Evolutionary conservation across 2,888 invertebrate species (phyloP).

Genomic region (Phortica okadai): DNA sequence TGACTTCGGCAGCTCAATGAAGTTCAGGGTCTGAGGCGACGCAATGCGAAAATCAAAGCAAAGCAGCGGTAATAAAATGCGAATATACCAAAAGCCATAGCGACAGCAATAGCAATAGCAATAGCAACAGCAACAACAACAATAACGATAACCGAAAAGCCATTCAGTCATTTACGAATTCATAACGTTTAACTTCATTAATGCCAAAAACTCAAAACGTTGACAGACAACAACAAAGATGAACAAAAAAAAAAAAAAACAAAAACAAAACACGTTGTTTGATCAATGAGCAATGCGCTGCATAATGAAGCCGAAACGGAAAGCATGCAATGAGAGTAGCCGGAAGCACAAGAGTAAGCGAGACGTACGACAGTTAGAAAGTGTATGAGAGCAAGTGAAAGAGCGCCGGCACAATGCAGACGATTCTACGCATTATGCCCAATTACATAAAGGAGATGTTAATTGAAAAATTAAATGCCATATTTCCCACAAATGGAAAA

Average conservation of each 20-base stretch:
- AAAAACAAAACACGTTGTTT: constrained; percentile 1
- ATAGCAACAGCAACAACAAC: background rate
- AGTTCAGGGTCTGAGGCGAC: constrained; percentile 10
- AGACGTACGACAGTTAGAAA: no score
- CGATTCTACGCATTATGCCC: no score
- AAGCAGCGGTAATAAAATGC: background rate
- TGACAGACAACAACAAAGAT: constrained; percentile 39
- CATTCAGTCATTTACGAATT: background rate
- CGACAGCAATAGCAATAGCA: background rate
- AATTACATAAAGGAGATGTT: no score
- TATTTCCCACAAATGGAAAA: no score
- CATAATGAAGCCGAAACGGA: constrained; percentile 36
- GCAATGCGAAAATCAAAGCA: background rate
- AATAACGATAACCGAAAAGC: background rate
- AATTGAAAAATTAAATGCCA: no score
- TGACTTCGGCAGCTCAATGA: constrained; percentile 3
- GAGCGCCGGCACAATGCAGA: no score
- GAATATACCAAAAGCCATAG: constrained; percentile 1
- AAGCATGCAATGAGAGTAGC: constrained; percentile 57
- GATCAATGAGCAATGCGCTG: no score
- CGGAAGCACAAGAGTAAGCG: constrained; percentile 32
- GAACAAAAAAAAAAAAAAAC: background rate
- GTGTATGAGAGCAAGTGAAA: no score
- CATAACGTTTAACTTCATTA: background rate
- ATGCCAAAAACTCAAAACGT: no score